phyloP scores from a whole-genome alignment of 1,140 invertebrate species.

The Agrypnia vestita region DNA sequence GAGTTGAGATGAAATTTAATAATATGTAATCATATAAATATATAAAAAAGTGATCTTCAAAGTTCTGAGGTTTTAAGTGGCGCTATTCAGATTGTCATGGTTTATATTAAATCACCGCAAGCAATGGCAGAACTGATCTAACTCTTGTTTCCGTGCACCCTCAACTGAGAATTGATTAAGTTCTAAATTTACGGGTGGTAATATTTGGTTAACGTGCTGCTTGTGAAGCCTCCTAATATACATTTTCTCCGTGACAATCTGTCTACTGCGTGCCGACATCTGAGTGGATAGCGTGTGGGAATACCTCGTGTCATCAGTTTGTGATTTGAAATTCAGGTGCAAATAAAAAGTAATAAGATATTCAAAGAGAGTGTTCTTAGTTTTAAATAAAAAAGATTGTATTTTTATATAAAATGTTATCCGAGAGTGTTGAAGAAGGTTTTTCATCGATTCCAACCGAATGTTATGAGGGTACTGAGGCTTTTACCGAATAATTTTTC shows the following conservation, averaged over 20 bases:
- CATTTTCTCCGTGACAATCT: no score
- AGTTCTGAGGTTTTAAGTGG: no score
- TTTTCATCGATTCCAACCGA: conserved; percentile 4
- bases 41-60: no score
- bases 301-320: conserved; percentile 38
- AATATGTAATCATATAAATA: no score
- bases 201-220: not conserved
- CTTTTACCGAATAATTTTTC: conserved; percentile 16
- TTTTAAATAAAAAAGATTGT: conserved; percentile 48
- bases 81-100: no score
- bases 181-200: no score
- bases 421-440: conserved; percentile 18
- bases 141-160: no score
- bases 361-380: conserved; percentile 44
- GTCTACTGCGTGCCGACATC: not conserved
- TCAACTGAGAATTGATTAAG: no score
- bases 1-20: no score
- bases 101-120: no score
- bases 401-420: conserved; percentile 61
- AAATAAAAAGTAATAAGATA: conserved; percentile 49
- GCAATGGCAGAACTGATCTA: no score
- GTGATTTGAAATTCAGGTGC: conserved; percentile 50
- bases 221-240: no score
- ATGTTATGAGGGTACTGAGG: conserved; percentile 13
- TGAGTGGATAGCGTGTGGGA: not conserved